phyloP scores from a whole-genome alignment of 2,797 vertebrate species.

The Petrocephalus sullivani region DNA sequence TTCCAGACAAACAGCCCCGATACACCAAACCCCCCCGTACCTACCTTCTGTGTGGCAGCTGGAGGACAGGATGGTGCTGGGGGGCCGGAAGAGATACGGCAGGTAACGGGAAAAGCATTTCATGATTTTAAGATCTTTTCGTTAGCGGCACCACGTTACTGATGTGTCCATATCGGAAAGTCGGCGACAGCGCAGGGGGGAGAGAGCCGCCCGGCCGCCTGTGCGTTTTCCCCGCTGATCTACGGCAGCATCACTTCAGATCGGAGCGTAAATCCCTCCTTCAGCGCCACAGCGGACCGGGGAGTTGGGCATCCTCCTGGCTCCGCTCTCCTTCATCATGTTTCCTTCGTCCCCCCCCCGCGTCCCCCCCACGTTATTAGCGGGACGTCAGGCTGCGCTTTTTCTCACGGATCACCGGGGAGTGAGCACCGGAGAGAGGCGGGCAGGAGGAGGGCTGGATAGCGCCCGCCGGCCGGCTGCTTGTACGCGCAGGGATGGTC shows the following conservation, averaged over 20 bases:
- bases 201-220: slow-evolving; percentile 33
- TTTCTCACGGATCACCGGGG: slow-evolving; percentile 31
- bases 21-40: slow-evolving; percentile 22
- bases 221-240: slow-evolving; percentile 45
- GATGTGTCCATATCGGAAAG: slow-evolving; percentile 65
- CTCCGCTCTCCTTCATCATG: slow-evolving; percentile 25
- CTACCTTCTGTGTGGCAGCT: slow-evolving; percentile 95
- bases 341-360: slow-evolving; percentile 26
- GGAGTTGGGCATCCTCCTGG: slow-evolving; percentile 25
- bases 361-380: background rate
- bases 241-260: slow-evolving; percentile 62
- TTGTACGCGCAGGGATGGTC: slow-evolving; percentile 24
- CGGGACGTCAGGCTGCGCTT: slow-evolving; percentile 34
- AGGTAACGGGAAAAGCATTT: slow-evolving; percentile 96
- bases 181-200: slow-evolving; percentile 40
- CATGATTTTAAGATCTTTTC: slow-evolving; percentile 70
- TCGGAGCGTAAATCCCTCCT: slow-evolving; percentile 17
- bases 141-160: slow-evolving; percentile 49
- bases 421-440: slow-evolving; percentile 27
- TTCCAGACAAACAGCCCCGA: slow-evolving; percentile 38
- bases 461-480: background rate
- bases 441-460: slow-evolving; percentile 3
- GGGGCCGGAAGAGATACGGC: slow-evolving; percentile 89
- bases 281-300: slow-evolving; percentile 8
- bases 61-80: slow-evolving; percentile 85